Base-by-base conservation (phyloP, 2,797 vertebrate genomes). In the Rhyacichthys aspro region DNA sequence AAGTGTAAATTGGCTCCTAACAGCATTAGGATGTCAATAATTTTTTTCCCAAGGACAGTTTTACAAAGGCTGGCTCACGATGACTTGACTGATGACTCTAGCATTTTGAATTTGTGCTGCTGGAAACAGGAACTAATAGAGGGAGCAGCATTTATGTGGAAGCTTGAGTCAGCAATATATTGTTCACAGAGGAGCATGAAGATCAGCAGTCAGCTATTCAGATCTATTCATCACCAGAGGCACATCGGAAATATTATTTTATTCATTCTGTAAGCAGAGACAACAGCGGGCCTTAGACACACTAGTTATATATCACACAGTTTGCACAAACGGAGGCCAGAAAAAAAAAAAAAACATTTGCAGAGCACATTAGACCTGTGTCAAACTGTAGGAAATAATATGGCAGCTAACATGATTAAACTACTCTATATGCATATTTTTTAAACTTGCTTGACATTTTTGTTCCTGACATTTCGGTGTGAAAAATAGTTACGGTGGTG, bases 101-200 rank as follows among this genome's bases (percentile, higher is more conserved):
- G 17, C 12, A 52, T 57, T 61, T 59, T 60, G 32, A 72, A 69
- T 43, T 17, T 54, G 62, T 16, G 61, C 33, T 3, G 32, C 39
- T 11, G 39, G 12, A 67, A 66, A 72, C 39, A 18, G 64, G 16
- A 66, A 58, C 55, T 37, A 52, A 60, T 16, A 39, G 36, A 72
- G 64, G 55, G 70, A 67, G 63, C 49, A 19, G 15, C 41, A 38
- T 65, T 65, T 37, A 50, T 49, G 9, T 43, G 36, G 43, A 61
- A 39, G 54, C 46, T 48, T 49, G 59, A 81, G 60, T 78, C 77
- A 76, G 75, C 71, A 45, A n/a, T 50, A 15, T 55, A 56, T 5
- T 14, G 47, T 78, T 33, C 54, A 43, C 59, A 45, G 16, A 60
- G 28, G 11, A 68, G 41, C 28, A 38, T 46, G 44, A 60, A 43